Percentiles rank a stretch among this genome's conserved stretches.
phyloP scores from a whole-genome alignment of 2,113 vertebrate species.

The Elachura formosa region DNA sequence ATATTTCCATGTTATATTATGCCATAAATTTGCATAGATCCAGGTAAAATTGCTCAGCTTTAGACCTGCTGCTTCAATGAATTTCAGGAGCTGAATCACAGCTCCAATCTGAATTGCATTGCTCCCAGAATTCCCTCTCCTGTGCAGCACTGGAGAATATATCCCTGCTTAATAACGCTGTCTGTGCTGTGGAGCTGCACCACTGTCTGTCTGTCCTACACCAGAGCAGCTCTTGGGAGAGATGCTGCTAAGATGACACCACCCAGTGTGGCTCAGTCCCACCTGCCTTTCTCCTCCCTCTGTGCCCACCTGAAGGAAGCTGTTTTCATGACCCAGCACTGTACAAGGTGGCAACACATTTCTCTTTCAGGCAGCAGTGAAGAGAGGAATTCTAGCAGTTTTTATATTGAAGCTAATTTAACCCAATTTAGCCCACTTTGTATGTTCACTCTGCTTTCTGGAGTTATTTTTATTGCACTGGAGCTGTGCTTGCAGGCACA shows the following conservation, averaged over 20 bases:
- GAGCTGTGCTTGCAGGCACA: conserved; percentile 3
- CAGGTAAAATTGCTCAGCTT: conserved; percentile 28
- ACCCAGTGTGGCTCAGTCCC: fast-evolving
- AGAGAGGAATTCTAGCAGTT: not conserved
- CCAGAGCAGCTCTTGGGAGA: fast-evolving
- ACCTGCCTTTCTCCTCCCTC: not conserved
- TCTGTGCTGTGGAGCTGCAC: not conserved
- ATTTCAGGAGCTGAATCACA: not conserved
- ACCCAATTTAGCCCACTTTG: not conserved
- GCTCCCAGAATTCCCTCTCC: not conserved
- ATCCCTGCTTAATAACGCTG: not conserved
- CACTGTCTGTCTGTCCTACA: not conserved
- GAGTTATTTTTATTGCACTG: not conserved
- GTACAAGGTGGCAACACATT: not conserved
- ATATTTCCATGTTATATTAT: conserved; percentile 68
- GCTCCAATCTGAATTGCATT: not conserved
- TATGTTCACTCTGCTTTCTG: not conserved
- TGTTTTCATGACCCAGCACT: fast-evolving
- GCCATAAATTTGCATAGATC: conserved; percentile 68
- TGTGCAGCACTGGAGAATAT: fast-evolving
- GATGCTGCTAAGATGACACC: fast-evolving
- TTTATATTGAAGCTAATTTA: not conserved
- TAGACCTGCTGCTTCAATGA: not conserved
- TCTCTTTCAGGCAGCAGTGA: not conserved
- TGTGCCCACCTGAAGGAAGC: fast-evolving